A percentile compares a stretch with the other conserved stretches of the same genome.
Conservation (phyloP, 2,113 vertebrate genomes). For the Hippoglossus stenolepis region DNA sequence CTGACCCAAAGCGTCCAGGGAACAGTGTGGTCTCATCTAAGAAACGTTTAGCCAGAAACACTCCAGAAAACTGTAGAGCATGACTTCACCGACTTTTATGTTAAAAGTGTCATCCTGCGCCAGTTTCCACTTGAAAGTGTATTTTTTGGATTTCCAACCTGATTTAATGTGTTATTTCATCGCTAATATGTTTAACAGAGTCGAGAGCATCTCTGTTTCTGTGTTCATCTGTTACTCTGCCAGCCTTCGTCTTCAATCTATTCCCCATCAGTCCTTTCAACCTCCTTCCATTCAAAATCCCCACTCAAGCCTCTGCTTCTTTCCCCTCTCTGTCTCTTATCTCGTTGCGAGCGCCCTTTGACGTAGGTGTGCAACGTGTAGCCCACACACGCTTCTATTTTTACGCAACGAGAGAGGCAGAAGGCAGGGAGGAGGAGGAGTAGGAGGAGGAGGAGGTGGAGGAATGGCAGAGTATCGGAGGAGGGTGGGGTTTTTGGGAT, state of each 20-base stretch:
- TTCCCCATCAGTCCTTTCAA: conserved; percentile 1
- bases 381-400: conserved; percentile 77
- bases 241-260: conserved; percentile 24
- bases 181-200: conserved; percentile 13
- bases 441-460: conserved; percentile 31
- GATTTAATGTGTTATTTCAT: conserved; percentile 30
- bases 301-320: not conserved
- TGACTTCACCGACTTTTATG: conserved; percentile 10
- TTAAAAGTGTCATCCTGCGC: not conserved
- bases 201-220: not conserved
- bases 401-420: conserved; percentile 68
- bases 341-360: conserved; percentile 63
- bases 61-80: not conserved
- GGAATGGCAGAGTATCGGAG: conserved; percentile 23
- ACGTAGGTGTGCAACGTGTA: conserved; percentile 69
- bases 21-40: conserved; percentile 11
- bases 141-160: not conserved
- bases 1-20: conserved; percentile 23
- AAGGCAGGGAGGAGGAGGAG: conserved; percentile 14
- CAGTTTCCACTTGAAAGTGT: conserved; percentile 40
- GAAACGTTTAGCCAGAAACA: conserved; percentile 8
- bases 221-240: conserved; percentile 6
- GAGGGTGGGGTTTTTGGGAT: conserved; percentile 29
- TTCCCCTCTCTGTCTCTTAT: conserved; percentile 23
- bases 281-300: conserved; percentile 8